Evolutionary conservation across 2,113 vertebrate species (phyloP).

Genomic region (Dicerorhinus sumatrensis): DNA sequence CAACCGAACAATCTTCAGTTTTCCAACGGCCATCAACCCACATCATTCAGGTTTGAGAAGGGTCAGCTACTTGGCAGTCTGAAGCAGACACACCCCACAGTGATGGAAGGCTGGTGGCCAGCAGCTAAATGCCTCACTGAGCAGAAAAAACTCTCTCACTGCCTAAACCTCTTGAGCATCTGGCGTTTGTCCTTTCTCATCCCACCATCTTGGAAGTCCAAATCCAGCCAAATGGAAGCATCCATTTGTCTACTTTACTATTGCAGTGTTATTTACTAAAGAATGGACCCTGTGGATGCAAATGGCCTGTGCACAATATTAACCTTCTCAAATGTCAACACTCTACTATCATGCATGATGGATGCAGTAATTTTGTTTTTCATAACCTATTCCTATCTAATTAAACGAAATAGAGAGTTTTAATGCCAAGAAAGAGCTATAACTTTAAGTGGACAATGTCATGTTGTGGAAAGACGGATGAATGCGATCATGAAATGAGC

Average conservation of each 20-base stretch:
- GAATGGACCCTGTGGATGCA: accelerated
- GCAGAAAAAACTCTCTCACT: background rate
- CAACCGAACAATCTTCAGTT: accelerated
- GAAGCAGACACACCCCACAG: background rate
- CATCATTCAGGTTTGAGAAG: accelerated
- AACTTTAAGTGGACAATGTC: background rate
- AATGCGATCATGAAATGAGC: accelerated
- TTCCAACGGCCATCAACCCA: accelerated
- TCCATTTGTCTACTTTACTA: accelerated
- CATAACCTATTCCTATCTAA: background rate
- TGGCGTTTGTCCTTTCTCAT: accelerated
- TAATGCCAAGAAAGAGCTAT: accelerated
- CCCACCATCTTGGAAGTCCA: accelerated
- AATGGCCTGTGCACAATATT: accelerated
- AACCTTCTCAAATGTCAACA: accelerated
- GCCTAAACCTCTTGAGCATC: background rate
- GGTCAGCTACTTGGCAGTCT: background rate
- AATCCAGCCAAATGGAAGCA: accelerated
- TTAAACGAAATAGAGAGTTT: background rate
- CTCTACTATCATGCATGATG: accelerated
- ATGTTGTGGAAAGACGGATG: accelerated
- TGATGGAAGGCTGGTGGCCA: accelerated
- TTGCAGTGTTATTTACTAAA: accelerated
- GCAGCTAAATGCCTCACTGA: accelerated
- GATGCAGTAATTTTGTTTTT: accelerated